Conservation (phyloP, 35 echinoderm and acorn worm genomes). For the Apostichopus japonicus region DNA sequence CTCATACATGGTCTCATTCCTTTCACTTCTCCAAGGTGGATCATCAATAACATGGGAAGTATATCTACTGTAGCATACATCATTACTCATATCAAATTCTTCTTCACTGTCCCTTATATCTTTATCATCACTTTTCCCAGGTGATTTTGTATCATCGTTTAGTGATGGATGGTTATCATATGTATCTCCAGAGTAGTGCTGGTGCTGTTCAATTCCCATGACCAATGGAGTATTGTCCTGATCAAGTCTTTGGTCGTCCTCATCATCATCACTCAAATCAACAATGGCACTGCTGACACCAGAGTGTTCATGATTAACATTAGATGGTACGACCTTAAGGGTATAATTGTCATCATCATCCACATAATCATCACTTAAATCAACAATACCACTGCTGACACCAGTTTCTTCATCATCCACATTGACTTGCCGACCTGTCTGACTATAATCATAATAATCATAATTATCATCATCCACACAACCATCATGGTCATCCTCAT, state of each 20-base stretch:
- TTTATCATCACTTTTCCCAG: background rate
- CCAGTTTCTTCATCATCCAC: background rate
- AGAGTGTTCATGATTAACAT: background rate
- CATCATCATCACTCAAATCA: background rate
- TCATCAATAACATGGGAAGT: background rate
- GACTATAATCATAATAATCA: background rate
- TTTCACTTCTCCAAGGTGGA: slow-evolving; percentile 12
- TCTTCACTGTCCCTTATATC: background rate
- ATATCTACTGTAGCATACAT: background rate
- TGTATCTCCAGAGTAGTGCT: too few relatives aligned
- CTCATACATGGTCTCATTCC: background rate
- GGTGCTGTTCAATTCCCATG: too few relatives aligned
- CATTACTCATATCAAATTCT: background rate
- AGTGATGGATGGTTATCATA: too few relatives aligned
- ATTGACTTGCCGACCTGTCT: background rate
- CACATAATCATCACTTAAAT: background rate
- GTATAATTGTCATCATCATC: background rate
- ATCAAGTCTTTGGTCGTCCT: too few relatives aligned
- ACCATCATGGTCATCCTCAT: background rate
- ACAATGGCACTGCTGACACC: background rate
- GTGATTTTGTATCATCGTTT: background rate
- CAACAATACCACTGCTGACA: slow-evolving; percentile 12
- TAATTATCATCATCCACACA: background rate
- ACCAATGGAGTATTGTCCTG: too few relatives aligned
- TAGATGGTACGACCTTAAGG: background rate